Evolutionary conservation across 2,797 vertebrate species (phyloP).

Genomic region (Adelosebastes latens): DNA sequence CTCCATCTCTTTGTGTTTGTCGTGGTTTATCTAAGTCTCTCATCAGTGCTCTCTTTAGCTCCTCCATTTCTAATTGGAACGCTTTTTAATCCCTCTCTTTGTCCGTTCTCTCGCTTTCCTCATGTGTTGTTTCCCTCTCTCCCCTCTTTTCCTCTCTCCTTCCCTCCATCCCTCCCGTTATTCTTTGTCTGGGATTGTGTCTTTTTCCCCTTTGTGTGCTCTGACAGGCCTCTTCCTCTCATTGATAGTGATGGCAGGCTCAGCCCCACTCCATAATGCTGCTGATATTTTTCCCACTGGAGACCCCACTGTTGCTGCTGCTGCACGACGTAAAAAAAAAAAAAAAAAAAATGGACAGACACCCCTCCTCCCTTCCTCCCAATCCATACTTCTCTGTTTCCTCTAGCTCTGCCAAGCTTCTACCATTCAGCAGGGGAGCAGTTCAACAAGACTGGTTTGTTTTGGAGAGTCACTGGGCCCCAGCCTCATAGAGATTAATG

Average conservation of each 20-base stretch:
- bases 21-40: slow-evolving; percentile 57
- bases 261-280: slow-evolving; percentile 76
- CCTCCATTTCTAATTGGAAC: slow-evolving; percentile 61
- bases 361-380: slow-evolving; percentile 30
- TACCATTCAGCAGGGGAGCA: slow-evolving; percentile 70
- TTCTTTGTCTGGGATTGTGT: slow-evolving; percentile 61
- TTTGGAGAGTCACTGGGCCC: slow-evolving; percentile 76
- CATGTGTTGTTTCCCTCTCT: slow-evolving; percentile 34
- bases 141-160: slow-evolving; percentile 28
- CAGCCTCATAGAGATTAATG: slow-evolving; percentile 79
- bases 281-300: slow-evolving; percentile 79
- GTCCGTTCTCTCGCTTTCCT: slow-evolving; percentile 42
- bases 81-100: slow-evolving; percentile 58
- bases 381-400: slow-evolving; percentile 72
- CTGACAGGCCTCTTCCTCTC: slow-evolving; percentile 81
- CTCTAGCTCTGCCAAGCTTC: slow-evolving; percentile 79
- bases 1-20: slow-evolving; percentile 52
- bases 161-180: slow-evolving; percentile 52
- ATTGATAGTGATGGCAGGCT: slow-evolving; percentile 81
- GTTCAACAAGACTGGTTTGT: slow-evolving; percentile 80
- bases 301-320: slow-evolving; percentile 74
- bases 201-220: slow-evolving; percentile 75
- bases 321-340: slow-evolving; percentile 30
- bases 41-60: slow-evolving; percentile 49
- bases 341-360: slow-evolving; percentile 52